These are phyloP conservation scores for Lacanobia oleracea DNA, from an alignment of 2,888 invertebrate species.

Conservation along the genomic window DNA sequence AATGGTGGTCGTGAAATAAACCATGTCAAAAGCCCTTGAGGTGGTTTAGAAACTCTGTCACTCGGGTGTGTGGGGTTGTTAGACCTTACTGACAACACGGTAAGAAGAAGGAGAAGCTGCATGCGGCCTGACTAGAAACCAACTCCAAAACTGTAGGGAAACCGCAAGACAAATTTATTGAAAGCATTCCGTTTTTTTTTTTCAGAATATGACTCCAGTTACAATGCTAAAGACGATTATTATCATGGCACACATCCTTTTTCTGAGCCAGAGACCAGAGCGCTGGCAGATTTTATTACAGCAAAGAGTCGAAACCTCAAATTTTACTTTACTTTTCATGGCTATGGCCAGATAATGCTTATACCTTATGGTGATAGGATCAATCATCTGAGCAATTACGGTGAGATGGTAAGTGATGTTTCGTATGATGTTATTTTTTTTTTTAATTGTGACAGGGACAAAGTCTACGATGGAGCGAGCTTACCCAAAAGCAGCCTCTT, in stretches of 20 bases:
- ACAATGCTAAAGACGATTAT: constrained; percentile 64
- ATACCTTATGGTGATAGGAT: constrained; percentile 89
- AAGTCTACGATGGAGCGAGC: no score
- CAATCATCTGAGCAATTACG: constrained; percentile 85
- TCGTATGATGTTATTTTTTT: no score
- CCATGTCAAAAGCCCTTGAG: no score
- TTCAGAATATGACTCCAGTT: constrained; percentile 74
- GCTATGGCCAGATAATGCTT: constrained; percentile 91
- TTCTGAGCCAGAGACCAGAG: constrained; percentile 81
- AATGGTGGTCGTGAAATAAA: no score
- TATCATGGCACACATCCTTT: constrained; percentile 79
- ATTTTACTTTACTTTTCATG: constrained; percentile 92
- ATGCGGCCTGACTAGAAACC: neutral
- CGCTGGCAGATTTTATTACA: constrained; percentile 71
- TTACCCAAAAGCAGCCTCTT: no score
- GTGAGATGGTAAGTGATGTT: constrained; percentile 76
- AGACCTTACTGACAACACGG: no score
- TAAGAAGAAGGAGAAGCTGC: no score
- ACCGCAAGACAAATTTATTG: neutral
- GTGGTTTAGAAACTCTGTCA: no score
- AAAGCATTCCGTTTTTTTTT: constrained; percentile 44
- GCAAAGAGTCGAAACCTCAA: constrained; percentile 75
- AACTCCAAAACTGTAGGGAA: neutral
- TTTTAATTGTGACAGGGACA: no score
- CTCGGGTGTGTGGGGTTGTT: no score